Base-by-base conservation (phyloP, 2,888 invertebrate species). In the Xanthorhoe designata region DNA sequence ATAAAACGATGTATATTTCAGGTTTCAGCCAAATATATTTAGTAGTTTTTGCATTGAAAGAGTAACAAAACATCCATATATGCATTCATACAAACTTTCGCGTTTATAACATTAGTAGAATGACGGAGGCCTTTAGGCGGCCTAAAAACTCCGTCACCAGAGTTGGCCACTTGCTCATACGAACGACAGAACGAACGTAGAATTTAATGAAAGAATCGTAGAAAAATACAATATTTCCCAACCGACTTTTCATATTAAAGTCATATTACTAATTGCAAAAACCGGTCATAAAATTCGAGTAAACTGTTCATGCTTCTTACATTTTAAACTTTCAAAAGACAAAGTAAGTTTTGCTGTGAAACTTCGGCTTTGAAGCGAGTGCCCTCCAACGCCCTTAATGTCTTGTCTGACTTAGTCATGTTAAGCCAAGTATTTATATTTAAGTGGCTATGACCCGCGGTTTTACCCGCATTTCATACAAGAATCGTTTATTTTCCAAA, bases 391-490 rank as follows among this genome's bases (percentile, higher is more conserved):
- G 63, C 55, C 67, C 64, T 61, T 15, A 54, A 62, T 64, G 62
- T 57, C 57, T 68, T 66, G 69, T 64, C 64, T 71, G 61, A 51
- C 38, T 65, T 49, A 42, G 38, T 42, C 13, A n/a, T 68, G 71
- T 60, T 57, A 65, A 69, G 60, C 67, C 70, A 69, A 49, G 35
- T 69, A 68, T 66, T 49, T 58, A 66, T 67, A 29, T 55, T 64
- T 68, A 54, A 59, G 47, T 47, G 47, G 47, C 38, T 42, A 10
- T 42, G 38, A 42, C 10, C 38, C 38, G 13, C 38, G 38, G 38
- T 42, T 42, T 42, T 13, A 13, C 38, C 13, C 38, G 38, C 38
- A 3, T 42, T 13, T 13, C 9, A 42, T 13, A 38, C 8, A 5
- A 7, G 32, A 10, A 38, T 10, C 10, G n/a, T n/a, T n/a, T n/a